phyloP scores from a whole-genome alignment of 2,113 vertebrate genomes.

The Hemichromis elongatus region DNA sequence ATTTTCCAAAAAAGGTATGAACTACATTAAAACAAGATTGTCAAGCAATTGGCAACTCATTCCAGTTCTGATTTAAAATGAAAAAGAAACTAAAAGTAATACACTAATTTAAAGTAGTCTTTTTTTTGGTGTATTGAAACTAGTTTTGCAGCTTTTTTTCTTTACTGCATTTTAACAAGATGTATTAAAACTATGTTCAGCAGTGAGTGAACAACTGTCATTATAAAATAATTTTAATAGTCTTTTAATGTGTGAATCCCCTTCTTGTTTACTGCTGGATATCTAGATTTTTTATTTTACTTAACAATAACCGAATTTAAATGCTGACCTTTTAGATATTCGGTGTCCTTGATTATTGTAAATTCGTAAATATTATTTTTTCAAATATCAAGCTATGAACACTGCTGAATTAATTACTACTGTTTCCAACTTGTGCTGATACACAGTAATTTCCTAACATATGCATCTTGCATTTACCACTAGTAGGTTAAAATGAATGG shows the following conservation, averaged over 20 bases:
- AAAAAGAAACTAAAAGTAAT: not conserved
- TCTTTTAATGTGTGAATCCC: not conserved
- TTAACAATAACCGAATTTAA: not conserved
- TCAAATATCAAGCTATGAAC: not conserved
- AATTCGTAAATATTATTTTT: not conserved
- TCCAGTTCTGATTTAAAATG: not conserved
- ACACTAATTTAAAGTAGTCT: not conserved
- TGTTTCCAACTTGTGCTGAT: not conserved
- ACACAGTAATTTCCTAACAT: not conserved
- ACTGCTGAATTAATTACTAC: not conserved
- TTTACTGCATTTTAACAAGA: not conserved
- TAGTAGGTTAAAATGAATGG: not conserved
- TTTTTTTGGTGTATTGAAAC: accelerated
- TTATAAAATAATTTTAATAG: not conserved
- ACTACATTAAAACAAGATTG: not conserved
- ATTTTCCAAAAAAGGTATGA: not conserved
- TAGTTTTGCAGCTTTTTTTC: not conserved
- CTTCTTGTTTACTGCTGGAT: not conserved
- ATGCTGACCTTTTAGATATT: not conserved
- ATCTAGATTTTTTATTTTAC: not conserved
- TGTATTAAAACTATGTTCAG: not conserved
- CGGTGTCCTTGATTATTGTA: not conserved
- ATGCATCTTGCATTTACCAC: constrained; percentile 6
- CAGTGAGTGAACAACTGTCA: not conserved
- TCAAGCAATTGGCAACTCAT: not conserved